phyloP scores from a whole-genome alignment of 1,140 invertebrate species.

The Cydia strobilella region DNA sequence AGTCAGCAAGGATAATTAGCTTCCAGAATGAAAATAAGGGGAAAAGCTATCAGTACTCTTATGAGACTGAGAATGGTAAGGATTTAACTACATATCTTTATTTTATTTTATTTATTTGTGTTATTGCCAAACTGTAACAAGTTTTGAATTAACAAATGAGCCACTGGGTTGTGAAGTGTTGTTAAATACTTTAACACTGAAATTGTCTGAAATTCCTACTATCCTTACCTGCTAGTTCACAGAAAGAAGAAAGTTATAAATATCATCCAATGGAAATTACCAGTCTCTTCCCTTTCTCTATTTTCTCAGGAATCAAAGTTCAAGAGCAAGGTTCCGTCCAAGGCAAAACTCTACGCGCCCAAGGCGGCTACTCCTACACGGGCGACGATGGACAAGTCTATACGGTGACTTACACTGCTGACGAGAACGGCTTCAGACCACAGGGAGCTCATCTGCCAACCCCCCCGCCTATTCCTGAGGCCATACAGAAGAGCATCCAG shows the following conservation, averaged over 20 bases:
- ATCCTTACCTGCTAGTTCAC: no score
- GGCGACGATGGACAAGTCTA: slow-evolving; percentile 83
- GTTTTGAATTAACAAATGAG: no score
- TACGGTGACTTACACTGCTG: slow-evolving; percentile 82
- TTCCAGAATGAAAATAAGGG: slow-evolving; percentile 54
- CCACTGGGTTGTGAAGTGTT: no score
- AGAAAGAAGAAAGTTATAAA: no score
- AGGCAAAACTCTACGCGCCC: slow-evolving; percentile 75
- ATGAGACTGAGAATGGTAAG: slow-evolving; percentile 71
- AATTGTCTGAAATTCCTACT: no score
- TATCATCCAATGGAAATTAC: background rate
- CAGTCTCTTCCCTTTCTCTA: background rate
- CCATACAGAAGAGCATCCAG: slow-evolving; percentile 81
- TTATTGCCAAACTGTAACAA: no score
- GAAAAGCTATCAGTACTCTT: slow-evolving; percentile 63
- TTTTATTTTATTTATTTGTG: background rate
- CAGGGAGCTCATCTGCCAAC: slow-evolving; percentile 84
- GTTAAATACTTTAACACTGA: no score
- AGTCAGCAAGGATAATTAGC: slow-evolving; percentile 56
- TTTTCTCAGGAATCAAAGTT: slow-evolving; percentile 58
- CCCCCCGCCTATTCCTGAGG: slow-evolving; percentile 84
- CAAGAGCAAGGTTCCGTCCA: slow-evolving; percentile 55
- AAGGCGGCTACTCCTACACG: slow-evolving; percentile 83
- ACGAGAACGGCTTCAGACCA: slow-evolving; percentile 81
- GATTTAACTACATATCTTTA: background rate